Evolutionary conservation across 2,113 vertebrate genomes (phyloP), one percentile per base, ranked within the genome.

Genomic region (Chloropsis hardwickii): DNA sequence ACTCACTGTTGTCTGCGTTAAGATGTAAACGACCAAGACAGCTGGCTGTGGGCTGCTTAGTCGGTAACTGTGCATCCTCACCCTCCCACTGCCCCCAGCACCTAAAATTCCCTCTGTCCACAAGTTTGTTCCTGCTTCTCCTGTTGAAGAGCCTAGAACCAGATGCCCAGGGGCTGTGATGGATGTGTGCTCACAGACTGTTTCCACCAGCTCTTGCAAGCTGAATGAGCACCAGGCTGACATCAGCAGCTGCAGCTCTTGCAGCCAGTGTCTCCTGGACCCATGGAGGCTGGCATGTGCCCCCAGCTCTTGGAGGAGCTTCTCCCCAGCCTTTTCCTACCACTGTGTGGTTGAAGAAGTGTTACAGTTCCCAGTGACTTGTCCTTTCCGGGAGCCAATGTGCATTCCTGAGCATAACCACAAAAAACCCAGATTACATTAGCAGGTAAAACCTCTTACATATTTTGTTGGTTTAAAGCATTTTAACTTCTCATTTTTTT

Each of bases 151-250:
- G 37, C 58, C 64, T 4, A 5, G 45, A 62, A 40, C 23, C 6
- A 5, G 9, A 21, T 0, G 5, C 10, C 25, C 22, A 3, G 16
- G 45, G 44, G 35, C 65, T 39, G 48, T 21, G 9, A 4, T 0
- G 15, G 60, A 24, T 53, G 20, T 23, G 28, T 56, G 10, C 77
- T 62, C 54, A 12, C 29, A 54, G 51, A 10, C 24, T 9, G 0
- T 51, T 81, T 67, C 78, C 70, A 47, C 3, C 0, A 57, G 1
- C n/a, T 48, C 77, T 29, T n/a, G 42, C 2, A 1, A 44, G 78
- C 91, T 35, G 14, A n/a, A 29, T 39, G 57, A 57, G 70, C 66
- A 4, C 33, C 18, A 8, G 51, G 70, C 85, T 76, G 86, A 65
- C 82, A 60, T 37, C 40, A 19, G 66, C 0, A 24, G n/a, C 57